Evolutionary conservation across 2,797 vertebrate species (phyloP), one percentile per base, ranked within the genome.

Genomic region (Myotis pilosus): DNA sequence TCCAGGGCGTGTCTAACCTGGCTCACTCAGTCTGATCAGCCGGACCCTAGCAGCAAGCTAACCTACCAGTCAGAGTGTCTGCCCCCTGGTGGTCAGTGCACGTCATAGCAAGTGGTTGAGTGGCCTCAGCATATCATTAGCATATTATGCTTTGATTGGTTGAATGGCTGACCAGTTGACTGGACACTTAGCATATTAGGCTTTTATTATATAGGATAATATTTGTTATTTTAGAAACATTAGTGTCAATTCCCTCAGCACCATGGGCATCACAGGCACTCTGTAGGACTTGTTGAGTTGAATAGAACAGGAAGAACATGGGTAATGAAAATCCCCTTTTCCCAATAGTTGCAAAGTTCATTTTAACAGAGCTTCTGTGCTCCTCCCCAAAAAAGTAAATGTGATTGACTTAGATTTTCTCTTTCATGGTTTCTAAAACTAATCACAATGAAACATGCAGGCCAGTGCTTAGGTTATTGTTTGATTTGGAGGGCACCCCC

Each of bases 221-320:
- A 82, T 75, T 89, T 86, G 30, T 80, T 91, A 25, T 51, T 94
- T 92, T 85, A 57, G 51, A 85, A 85, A 64, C 15, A 88, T n/a
- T 92, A 47, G 22, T 78, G 36, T 55, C 25, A 89, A 51, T 20
- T 62, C 8, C n/a, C 9, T 81, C 20, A 79, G 33, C 95, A 47
- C 10, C 51, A 53, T 82, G 81, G 8, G 16, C 0, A 1, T 89
- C 28, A 57, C 6, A 92, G 36, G n/a, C 30, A 89, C 13, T 72
- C 19, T 41, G 10, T 79, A 83, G 36, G 20, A 93, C 33, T 87
- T 75, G 38, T 69, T 87, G 57, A 94, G 71, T 64, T 44, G 20
- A 94, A 41, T 83, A 55, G 8, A 88, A 74, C 10, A 53, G 10
- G 28, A 93, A 94, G 57, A 81, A 69, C 2, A 79, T 33, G 6